Evolutionary conservation across 1,140 invertebrate genomes (phyloP).

Genomic region (Holcopasites calliopsidis): DNA sequence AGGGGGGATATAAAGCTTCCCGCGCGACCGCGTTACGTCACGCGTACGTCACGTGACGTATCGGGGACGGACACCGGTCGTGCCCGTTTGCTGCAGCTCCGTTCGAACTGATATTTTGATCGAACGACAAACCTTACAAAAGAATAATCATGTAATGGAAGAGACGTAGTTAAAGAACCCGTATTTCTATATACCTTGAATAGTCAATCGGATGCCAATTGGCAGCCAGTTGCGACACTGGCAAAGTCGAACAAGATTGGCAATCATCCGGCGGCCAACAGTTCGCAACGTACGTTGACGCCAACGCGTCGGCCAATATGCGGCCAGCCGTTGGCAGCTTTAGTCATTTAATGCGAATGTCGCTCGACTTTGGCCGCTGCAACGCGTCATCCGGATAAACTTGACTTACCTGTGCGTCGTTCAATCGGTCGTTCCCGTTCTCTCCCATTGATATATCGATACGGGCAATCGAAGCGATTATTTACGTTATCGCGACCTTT

Average conservation of each 20-base stretch:
- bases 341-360: no score
- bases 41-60: constrained; percentile 61
- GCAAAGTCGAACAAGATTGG: no score
- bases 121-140: neutral
- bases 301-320: no score
- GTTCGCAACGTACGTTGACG: no score
- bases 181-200: no score
- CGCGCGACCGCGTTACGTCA: constrained; percentile 64
- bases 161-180: neutral
- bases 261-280: no score
- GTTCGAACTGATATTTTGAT: constrained; percentile 34
- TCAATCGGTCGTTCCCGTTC: no score
- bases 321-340: no score
- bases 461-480: neutral
- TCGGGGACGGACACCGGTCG: constrained; percentile 49
- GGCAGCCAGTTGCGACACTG: no score
- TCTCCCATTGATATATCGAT: neutral
- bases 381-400: no score
- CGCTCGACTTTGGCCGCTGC: no score
- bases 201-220: neutral
- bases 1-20: constrained; percentile 56
- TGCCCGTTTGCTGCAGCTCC: constrained; percentile 31
- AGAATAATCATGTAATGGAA: neutral
- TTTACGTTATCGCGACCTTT: constrained; percentile 5
- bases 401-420: no score